These are phyloP conservation scores for Riptortus pedestris DNA, from an alignment of 1,140 invertebrate species.

Conservation along the genomic window DNA sequence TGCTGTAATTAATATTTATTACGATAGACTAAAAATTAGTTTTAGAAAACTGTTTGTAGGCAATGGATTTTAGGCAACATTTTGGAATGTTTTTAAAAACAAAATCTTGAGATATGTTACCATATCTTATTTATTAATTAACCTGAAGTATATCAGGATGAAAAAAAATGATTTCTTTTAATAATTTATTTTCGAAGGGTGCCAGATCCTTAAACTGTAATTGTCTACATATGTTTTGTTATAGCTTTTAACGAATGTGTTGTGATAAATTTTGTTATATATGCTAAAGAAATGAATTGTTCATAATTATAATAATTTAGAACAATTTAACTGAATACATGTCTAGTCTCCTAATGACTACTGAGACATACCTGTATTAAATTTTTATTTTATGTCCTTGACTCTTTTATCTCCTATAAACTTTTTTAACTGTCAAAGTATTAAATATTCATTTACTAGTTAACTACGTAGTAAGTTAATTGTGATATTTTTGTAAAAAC, in stretches of 20 bases:
- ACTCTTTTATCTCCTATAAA: too few species aligned
- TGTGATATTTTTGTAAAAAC: too few species aligned
- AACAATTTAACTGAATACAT: neutral
- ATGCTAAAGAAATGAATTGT: too few species aligned
- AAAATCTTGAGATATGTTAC: conserved; percentile 1
- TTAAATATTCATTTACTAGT: too few species aligned
- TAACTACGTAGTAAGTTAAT: too few species aligned
- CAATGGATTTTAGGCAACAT: neutral
- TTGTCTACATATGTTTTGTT: neutral
- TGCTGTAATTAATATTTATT: conserved; percentile 21
- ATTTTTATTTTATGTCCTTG: neutral
- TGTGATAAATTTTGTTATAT: neutral
- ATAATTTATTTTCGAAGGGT: conserved; percentile 9
- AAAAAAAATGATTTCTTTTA: neutral
- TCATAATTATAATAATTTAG: neutral
- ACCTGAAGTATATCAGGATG: neutral
- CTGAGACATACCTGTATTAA: neutral
- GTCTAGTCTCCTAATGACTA: conserved; percentile 11
- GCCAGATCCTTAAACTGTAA: neutral
- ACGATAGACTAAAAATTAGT: conserved; percentile 8
- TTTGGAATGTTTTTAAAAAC: conserved; percentile 1
- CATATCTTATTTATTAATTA: neutral
- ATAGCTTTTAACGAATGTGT: neutral
- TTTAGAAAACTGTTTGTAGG: conserved; percentile 12
- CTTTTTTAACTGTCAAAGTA: too few species aligned